Conservation (phyloP, 2,113 vertebrate species). For the Silurus asotus region DNA sequence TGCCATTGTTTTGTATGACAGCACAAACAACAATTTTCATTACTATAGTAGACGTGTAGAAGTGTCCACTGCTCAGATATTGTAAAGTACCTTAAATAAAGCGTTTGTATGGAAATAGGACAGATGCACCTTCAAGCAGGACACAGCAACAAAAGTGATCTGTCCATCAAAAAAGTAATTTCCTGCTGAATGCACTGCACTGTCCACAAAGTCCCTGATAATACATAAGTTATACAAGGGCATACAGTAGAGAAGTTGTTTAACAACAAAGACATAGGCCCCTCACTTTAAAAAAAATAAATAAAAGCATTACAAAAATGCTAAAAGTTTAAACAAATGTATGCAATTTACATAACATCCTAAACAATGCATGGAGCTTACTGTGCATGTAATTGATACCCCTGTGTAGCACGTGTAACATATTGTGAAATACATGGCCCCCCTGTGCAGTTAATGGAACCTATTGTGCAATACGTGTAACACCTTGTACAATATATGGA, state of each 20-base stretch:
- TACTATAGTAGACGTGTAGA: not conserved
- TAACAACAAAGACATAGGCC: not conserved
- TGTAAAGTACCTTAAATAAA: constrained; percentile 31
- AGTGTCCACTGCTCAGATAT: constrained; percentile 10
- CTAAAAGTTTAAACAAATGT: no score
- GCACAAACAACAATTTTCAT: constrained; percentile 23
- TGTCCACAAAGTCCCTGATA: constrained; percentile 6
- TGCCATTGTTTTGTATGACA: constrained; percentile 35
- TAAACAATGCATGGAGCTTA: no score
- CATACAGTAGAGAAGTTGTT: not conserved
- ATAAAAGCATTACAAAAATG: no score
- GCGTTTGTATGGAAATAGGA: not conserved
- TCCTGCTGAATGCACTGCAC: not conserved
- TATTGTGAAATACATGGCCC: no score
- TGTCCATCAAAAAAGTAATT: constrained; percentile 25
- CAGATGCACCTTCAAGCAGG: constrained; percentile 16
- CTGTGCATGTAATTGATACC: no score
- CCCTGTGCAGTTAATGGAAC: no score
- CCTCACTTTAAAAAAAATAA: no score
- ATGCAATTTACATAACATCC: no score
- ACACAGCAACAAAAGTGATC: not conserved
- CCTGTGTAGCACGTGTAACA: no score
- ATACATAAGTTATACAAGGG: constrained; percentile 19
- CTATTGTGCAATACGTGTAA: no score
- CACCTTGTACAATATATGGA: no score